Percentiles rank a stretch among this genome's conserved stretches.
Conservation (phyloP, 2,113 vertebrate genomes). For the Baryphthengus martii region DNA sequence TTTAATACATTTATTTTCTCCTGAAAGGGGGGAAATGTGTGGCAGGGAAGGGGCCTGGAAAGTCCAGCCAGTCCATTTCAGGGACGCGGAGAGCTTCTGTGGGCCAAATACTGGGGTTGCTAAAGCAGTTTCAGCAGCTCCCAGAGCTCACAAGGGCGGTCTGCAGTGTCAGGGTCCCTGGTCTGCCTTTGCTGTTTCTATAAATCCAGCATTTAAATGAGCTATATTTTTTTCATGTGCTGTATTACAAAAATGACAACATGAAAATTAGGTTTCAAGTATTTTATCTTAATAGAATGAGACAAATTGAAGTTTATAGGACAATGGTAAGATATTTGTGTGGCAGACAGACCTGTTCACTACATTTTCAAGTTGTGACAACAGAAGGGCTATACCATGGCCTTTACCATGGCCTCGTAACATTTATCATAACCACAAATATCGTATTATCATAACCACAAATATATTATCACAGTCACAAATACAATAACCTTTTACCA, state of each 20-base stretch:
- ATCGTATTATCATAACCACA: neutral
- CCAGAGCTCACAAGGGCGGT: rapidly evolving
- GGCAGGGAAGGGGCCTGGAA: neutral
- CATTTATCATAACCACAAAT: neutral
- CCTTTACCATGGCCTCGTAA: neutral
- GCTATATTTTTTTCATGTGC: neutral
- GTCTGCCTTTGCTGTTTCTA: neutral
- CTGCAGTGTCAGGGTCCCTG: neutral
- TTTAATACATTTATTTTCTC: neutral
- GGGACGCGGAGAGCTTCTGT: neutral
- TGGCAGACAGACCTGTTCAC: neutral
- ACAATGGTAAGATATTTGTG: neutral
- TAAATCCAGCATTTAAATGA: neutral
- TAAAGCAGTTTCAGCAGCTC: neutral
- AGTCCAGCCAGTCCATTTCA: neutral
- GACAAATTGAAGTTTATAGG: neutral
- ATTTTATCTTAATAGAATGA: neutral
- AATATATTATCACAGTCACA: too few species aligned
- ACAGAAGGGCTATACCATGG: neutral
- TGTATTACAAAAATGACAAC: neutral
- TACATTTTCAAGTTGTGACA: neutral
- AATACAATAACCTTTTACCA: neutral
- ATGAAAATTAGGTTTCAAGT: neutral
- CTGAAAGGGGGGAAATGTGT: neutral
- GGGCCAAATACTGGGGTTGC: neutral